These are phyloP conservation scores for Drosophila greeni DNA, from an alignment of 2,888 invertebrate species.

Conservation along the genomic window DNA sequence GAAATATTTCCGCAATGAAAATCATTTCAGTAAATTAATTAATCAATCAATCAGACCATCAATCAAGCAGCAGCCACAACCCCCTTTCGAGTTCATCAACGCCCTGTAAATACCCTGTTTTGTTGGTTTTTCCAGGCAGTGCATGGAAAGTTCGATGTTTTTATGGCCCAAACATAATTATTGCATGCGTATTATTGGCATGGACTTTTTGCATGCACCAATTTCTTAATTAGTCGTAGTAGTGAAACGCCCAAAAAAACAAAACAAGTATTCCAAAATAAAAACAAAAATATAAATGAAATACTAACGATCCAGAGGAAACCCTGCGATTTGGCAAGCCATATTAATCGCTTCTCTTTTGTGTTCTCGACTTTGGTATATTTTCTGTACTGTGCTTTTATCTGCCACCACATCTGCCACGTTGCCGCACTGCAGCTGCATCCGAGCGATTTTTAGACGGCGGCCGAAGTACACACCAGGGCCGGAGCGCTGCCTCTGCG, in stretches of 20 bases:
- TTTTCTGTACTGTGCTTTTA: constrained; percentile 28
- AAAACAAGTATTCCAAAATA: constrained; percentile 18
- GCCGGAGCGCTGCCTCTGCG: constrained; percentile 82
- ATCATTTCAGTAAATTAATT: constrained; percentile 27
- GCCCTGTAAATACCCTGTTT: constrained; percentile 16
- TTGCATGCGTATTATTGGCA: constrained; percentile 67
- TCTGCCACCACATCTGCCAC: neutral
- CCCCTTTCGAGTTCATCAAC: constrained; percentile 18
- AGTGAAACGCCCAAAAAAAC: constrained; percentile 25
- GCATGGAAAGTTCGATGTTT: constrained; percentile 25
- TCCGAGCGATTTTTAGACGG: constrained; percentile 91
- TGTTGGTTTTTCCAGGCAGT: constrained; percentile 13
- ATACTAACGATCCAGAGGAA: constrained; percentile 16
- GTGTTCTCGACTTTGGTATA: constrained; percentile 43
- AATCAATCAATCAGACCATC: constrained; percentile 33
- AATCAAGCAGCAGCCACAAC: constrained; percentile 22
- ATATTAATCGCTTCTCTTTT: constrained; percentile 55
- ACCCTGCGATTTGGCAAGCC: constrained; percentile 24
- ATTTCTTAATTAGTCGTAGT: constrained; percentile 35
- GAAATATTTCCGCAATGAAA: constrained; percentile 7
- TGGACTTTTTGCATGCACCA: constrained; percentile 66
- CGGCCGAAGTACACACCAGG: constrained; percentile 83
- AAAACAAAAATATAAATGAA: constrained; percentile 22
- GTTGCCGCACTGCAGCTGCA: constrained; percentile 82
- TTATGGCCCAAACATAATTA: constrained; percentile 4